Base-by-base conservation (phyloP, 1,140 invertebrate species). In the Pogonognathellus flavescens region DNA sequence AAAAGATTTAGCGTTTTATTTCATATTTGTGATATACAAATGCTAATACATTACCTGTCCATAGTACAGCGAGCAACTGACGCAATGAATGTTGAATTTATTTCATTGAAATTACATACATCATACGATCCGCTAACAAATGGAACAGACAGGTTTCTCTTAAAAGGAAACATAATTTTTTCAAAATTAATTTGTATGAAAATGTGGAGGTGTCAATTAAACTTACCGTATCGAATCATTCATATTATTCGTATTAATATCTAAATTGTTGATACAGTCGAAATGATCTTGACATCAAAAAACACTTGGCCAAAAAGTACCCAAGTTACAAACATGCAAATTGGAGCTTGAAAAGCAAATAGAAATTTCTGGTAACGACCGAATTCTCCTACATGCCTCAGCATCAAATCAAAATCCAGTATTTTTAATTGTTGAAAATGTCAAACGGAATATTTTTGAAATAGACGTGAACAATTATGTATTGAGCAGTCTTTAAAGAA, bases 351-450 rank as follows among this genome's bases (percentile, higher is more conserved):
- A 88, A 96, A 90, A 6, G 96, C 90, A 89, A 97, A 97, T 0
- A 97, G 90, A 9, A 96, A 91, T 89, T 95, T 95, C 90, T 98
- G 97, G 91, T 97, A 98, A 66, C 93, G 91, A 25, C 96, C 96
- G 90, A 97, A 97, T 88, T 96, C 96, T 0, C 97, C 97, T 20
- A 98, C 93, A 89, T 96, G 92, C 0, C 95, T 94, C 59, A 97
- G 90, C 11, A 97, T 90, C 85, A 96, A 95, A 90, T 98, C 96
- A 84, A 97, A 95, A 89, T 97, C 95, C 80, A 83, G 41, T 57
- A 83, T 83, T 59, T 50, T 83, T 7, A 31, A 13, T n/a, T 55
- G 1, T 13, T 53, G 55, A 41, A n/a, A n/a, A n/a, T n/a, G n/a
- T n/a, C n/a, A n/a, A n/a, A n/a, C n/a, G n/a, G n/a, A n/a, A n/a